phyloP scores from a whole-genome alignment of 2,888 invertebrate species.

The Drosophila nr. perissopoda region DNA sequence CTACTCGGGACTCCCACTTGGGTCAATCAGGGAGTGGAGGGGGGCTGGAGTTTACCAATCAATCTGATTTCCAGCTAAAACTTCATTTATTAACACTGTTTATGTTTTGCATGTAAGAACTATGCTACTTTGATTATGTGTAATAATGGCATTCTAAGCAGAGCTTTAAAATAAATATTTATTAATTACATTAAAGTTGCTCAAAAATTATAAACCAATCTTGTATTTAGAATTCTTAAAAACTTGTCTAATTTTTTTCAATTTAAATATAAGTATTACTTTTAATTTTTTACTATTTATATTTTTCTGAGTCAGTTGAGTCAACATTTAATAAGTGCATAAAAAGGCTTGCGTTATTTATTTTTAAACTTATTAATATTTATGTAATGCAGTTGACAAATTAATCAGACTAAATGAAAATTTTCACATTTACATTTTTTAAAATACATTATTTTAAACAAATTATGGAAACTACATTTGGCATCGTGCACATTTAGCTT shows the following conservation, averaged over 20 bases:
- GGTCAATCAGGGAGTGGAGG: conserved; percentile 35
- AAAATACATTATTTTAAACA: no score
- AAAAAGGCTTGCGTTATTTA: neutral
- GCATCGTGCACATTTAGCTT: no score
- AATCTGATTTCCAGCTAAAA: conserved; percentile 33
- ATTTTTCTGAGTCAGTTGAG: neutral
- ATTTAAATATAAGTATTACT: neutral
- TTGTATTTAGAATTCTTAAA: no score
- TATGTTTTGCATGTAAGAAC: conserved; percentile 9
- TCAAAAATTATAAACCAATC: neutral
- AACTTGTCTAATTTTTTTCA: neutral
- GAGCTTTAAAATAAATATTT: neutral
- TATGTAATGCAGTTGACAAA: neutral
- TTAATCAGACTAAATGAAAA: neutral
- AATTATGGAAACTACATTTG: no score
- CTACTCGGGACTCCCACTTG: conserved; percentile 12
- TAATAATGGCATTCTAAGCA: neutral
- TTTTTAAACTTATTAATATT: neutral
- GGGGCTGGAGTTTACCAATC: conserved; percentile 30
- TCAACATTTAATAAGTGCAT: neutral
- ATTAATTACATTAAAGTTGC: neutral
- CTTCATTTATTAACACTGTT: conserved; percentile 27
- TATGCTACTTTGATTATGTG: neutral
- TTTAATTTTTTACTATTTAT: neutral
- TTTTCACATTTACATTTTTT: no score